phyloP scores from a whole-genome alignment of 2,797 vertebrate species.

The Margarornis squamiger region DNA sequence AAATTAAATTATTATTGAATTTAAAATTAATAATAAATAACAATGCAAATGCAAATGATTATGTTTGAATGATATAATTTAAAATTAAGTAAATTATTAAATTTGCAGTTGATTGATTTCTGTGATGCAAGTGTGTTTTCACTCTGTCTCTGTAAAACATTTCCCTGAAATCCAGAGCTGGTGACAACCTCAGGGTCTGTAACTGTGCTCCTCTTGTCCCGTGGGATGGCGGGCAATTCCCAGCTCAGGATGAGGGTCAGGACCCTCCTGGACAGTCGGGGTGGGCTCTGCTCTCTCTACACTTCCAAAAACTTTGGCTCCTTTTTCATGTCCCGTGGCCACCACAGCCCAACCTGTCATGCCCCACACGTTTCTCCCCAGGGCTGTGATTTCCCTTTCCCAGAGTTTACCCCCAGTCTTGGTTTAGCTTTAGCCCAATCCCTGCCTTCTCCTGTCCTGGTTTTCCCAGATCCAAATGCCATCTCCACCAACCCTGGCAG shows the following conservation, averaged over 20 bases:
- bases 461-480: slow-evolving; percentile 22
- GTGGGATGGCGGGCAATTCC: accelerated
- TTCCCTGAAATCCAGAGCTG: background rate
- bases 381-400: background rate
- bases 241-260: background rate
- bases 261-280: background rate
- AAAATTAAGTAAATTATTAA: background rate
- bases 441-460: background rate
- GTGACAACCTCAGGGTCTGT: background rate
- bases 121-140: background rate
- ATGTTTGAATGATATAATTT: background rate
- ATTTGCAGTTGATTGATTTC: too few species aligned
- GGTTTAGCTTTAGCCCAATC: background rate
- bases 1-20: background rate
- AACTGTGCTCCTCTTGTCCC: background rate
- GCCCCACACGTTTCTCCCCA: background rate
- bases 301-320: background rate
- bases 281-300: background rate
- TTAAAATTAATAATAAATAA: background rate
- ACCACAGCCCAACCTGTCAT: background rate
- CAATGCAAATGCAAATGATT: background rate
- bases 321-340: background rate
- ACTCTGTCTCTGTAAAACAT: background rate
- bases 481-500: background rate
- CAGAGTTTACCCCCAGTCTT: background rate